Conservation (phyloP, 2,797 vertebrate genomes). For the Pseudochaenichthys georgianus region DNA sequence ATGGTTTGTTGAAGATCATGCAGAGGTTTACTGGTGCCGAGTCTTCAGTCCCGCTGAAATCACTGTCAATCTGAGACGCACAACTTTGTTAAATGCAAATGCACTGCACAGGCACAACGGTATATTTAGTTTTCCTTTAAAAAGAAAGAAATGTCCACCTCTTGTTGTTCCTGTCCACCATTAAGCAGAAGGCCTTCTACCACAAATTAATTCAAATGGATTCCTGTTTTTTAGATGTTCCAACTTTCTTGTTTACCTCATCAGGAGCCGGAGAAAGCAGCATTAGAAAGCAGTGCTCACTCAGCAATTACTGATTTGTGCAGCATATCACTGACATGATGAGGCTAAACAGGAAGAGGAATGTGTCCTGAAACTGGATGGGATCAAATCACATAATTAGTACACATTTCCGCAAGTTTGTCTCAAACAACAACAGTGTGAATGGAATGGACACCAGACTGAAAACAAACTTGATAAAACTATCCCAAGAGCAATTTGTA, state of each 20-base stretch:
- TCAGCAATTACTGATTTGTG: background rate
- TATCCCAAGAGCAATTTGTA: slow-evolving; percentile 24
- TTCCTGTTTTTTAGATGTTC: too few species aligned
- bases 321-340: slow-evolving; percentile 1
- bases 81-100: background rate
- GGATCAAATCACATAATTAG: background rate
- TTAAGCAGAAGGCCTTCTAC: background rate
- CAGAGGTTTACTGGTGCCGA: background rate
- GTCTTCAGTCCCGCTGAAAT: background rate
- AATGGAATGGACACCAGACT: background rate
- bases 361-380: background rate
- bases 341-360: background rate
- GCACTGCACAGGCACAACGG: background rate
- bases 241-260: background rate
- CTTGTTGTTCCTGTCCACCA: background rate
- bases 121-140: background rate
- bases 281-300: background rate
- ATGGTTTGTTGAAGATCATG: background rate
- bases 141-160: background rate
- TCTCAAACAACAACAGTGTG: background rate
- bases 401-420: background rate
- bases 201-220: background rate
- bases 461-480: background rate
- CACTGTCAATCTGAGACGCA: background rate
- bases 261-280: background rate